Conservation (phyloP, 2,888 invertebrate genomes). For the Drosophila diplacantha region DNA sequence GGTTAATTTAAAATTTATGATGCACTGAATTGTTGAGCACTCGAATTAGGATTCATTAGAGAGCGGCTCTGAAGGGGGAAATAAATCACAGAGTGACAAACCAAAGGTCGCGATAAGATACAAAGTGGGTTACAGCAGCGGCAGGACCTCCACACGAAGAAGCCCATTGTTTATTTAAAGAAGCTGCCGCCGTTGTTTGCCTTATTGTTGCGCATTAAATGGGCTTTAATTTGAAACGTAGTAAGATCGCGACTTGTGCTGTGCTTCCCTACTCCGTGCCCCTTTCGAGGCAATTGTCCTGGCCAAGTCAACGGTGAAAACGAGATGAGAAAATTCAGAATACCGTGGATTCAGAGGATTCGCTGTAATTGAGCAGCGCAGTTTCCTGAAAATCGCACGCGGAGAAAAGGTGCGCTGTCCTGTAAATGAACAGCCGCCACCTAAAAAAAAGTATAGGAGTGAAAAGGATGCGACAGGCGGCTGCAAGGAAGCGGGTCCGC, state of each 20-base stretch:
- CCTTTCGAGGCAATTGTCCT: conserved; percentile 49
- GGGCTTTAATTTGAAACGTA: conserved; percentile 68
- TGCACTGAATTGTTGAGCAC: conserved; percentile 46
- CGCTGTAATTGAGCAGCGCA: conserved; percentile 65
- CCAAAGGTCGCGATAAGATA: conserved; percentile 15
- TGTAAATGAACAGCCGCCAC: conserved; percentile 64
- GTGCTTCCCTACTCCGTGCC: conserved; percentile 5
- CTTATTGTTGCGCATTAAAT: conserved; percentile 61
- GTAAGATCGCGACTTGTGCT: conserved; percentile 39
- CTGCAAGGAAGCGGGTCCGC: conserved; percentile 40
- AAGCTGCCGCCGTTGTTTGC: conserved; percentile 31
- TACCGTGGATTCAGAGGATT: conserved; percentile 18
- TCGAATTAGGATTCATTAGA: conserved; percentile 67
- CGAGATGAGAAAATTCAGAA: conserved; percentile 33
- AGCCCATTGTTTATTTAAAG: conserved; percentile 47
- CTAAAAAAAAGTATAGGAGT: conserved; percentile 10
- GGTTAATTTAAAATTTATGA: conserved; percentile 65
- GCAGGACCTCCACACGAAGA: conserved; percentile 5
- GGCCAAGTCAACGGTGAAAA: conserved; percentile 58
- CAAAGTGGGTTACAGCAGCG: conserved; percentile 23
- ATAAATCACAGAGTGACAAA: conserved; percentile 16
- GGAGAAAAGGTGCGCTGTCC: conserved; percentile 60
- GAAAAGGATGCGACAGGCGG: conserved; percentile 45
- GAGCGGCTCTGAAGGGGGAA: conserved; percentile 11
- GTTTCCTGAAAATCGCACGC: conserved; percentile 49